A percentile compares a stretch with the other conserved stretches of the same genome.
Evolutionary conservation across 2,797 vertebrate genomes (phyloP).

Genomic region (Mormyrus hasselquistii): DNA sequence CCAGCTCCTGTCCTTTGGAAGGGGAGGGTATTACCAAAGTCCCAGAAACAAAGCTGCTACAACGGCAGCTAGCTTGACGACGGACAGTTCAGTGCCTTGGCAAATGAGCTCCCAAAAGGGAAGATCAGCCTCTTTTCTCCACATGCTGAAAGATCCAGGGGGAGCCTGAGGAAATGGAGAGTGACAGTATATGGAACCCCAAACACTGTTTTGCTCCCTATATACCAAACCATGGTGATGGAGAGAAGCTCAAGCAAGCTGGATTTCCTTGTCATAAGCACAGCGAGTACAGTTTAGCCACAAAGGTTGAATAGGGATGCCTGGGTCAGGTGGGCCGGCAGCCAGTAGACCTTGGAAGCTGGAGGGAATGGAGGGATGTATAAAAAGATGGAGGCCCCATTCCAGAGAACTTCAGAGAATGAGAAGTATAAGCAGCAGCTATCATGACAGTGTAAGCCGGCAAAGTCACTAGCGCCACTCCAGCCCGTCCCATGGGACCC

Average conservation of each 20-base stretch:
- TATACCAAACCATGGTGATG: neutral
- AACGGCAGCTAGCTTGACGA: neutral
- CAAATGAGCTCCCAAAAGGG: neutral
- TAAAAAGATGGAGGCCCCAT: neutral
- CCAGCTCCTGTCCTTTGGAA: neutral
- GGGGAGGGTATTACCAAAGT: neutral
- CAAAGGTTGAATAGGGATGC: neutral
- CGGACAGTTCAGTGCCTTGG: neutral
- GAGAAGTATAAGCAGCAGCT: neutral
- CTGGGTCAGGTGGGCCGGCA: neutral
- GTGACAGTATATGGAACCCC: neutral
- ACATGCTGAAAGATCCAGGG: neutral
- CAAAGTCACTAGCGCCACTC: neutral
- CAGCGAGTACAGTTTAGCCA: neutral
- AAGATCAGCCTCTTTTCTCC: neutral
- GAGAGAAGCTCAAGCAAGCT: neutral
- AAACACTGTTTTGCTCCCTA: neutral
- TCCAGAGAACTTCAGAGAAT: neutral
- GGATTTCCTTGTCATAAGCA: neutral
- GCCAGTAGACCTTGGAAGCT: neutral
- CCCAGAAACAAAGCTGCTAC: neutral
- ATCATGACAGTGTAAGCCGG: neutral
- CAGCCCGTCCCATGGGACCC: neutral
- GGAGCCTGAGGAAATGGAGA: neutral
- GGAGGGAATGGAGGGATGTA: neutral